These are phyloP conservation scores for Butorides virescens DNA, from an alignment of 2,113 vertebrate genomes.

Conservation along the genomic window DNA sequence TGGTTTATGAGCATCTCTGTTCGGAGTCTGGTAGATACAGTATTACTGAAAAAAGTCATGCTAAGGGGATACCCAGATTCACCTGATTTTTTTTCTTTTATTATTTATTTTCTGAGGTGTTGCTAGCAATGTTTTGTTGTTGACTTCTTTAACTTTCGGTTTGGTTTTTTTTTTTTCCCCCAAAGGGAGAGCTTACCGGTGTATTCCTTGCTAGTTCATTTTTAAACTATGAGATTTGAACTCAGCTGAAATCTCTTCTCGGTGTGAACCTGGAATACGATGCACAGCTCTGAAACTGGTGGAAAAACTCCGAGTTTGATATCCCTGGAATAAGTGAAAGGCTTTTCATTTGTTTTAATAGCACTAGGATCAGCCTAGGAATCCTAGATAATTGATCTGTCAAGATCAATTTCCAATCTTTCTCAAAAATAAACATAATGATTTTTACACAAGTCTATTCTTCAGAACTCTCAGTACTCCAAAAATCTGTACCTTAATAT, in stretches of 20 bases:
- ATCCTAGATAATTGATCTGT: conserved; percentile 47
- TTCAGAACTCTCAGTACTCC: background rate
- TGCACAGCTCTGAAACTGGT: background rate
- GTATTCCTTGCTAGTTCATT: background rate
- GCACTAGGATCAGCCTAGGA: conserved; percentile 15
- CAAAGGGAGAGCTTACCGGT: background rate
- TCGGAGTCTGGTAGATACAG: background rate
- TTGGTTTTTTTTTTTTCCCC: background rate
- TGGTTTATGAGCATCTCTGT: conserved; percentile 16
- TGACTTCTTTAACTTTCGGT: background rate
- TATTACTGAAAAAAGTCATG: background rate
- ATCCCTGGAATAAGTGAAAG: conserved; percentile 14
- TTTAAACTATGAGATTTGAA: background rate
- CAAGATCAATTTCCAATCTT: conserved; percentile 55
- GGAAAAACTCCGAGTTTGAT: conserved; percentile 1
- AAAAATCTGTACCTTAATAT: conserved; percentile 17
- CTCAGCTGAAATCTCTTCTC: background rate
- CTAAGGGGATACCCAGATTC: background rate
- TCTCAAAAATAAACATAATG: conserved; percentile 50
- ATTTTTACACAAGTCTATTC: conserved; percentile 10
- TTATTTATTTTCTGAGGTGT: background rate
- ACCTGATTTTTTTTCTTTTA: background rate
- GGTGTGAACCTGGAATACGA: background rate
- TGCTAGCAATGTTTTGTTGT: background rate
- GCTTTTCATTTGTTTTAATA: conserved; percentile 39